These are phyloP conservation scores for Squalus acanthias DNA, from an alignment of 2,797 vertebrate species.

Conservation along the genomic window DNA sequence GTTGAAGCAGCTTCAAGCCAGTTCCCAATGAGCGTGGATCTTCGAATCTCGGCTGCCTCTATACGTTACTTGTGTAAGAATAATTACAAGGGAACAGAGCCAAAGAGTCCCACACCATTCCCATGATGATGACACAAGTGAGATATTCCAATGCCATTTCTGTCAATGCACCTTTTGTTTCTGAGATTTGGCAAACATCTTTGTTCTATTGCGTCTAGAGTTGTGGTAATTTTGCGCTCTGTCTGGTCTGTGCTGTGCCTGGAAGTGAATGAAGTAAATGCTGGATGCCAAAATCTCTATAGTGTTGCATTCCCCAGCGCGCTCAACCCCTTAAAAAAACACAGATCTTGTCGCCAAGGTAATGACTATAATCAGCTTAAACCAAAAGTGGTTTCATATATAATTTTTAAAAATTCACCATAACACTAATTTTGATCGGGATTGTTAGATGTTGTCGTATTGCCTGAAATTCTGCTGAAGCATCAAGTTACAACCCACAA, in stretches of 20 bases:
- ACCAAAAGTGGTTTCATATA: background rate
- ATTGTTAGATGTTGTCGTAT: background rate
- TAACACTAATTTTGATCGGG: background rate
- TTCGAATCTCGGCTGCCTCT: background rate
- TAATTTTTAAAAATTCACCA: background rate
- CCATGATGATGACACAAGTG: background rate
- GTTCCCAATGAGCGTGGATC: background rate
- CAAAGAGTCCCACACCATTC: background rate
- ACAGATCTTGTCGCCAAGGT: background rate
- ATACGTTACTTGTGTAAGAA: background rate
- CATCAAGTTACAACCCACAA: background rate
- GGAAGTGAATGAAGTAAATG: background rate
- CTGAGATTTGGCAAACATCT: background rate
- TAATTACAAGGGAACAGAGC: background rate
- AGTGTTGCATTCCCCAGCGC: too few species aligned
- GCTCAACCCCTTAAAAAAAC: background rate
- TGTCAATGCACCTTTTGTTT: background rate
- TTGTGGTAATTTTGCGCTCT: background rate
- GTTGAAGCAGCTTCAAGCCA: background rate
- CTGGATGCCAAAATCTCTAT: background rate
- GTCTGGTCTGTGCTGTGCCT: background rate
- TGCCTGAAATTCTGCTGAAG: background rate
- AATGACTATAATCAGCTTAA: background rate
- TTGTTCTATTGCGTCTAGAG: background rate
- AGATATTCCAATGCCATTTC: background rate